These are phyloP conservation scores for Dromaius novaehollandiae DNA, from an alignment of 2,113 vertebrate species.

Conservation along the genomic window DNA sequence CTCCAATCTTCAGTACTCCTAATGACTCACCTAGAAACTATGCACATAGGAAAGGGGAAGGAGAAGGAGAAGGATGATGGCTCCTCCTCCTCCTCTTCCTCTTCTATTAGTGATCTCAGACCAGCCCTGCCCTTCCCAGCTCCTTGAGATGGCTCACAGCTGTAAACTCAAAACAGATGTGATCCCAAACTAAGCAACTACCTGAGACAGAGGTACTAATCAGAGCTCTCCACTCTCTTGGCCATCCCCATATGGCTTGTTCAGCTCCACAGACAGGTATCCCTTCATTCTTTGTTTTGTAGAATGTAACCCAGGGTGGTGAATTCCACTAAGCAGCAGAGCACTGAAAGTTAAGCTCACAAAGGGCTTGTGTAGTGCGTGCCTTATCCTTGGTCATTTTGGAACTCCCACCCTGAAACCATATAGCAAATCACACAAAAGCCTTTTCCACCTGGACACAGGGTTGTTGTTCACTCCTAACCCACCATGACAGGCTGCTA, in stretches of 20 bases:
- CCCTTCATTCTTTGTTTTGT: neutral
- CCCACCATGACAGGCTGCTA: neutral
- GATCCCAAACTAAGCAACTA: neutral
- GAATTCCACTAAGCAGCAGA: constrained; percentile 23
- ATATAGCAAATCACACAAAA: constrained; percentile 5
- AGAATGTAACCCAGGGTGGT: neutral
- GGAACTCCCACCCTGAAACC: constrained; percentile 32
- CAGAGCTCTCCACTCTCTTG: neutral
- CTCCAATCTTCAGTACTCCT: neutral
- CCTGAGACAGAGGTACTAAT: neutral
- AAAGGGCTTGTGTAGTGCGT: neutral
- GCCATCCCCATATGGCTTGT: neutral
- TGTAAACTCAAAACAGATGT: neutral
- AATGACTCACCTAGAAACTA: accelerated
- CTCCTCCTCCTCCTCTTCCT: neutral
- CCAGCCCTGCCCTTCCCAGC: neutral
- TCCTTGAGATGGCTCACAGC: neutral
- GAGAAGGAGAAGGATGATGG: too few species aligned
- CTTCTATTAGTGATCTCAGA: neutral
- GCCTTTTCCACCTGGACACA: neutral
- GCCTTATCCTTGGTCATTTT: constrained; percentile 12
- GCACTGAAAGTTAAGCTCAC: neutral
- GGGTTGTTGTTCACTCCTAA: constrained; percentile 26
- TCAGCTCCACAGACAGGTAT: accelerated
- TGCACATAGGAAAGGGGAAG: too few species aligned